Evolutionary conservation across 2,888 invertebrate genomes (phyloP), one percentile per base, ranked within the genome.

Genomic region (Euplagia quadripunctaria): DNA sequence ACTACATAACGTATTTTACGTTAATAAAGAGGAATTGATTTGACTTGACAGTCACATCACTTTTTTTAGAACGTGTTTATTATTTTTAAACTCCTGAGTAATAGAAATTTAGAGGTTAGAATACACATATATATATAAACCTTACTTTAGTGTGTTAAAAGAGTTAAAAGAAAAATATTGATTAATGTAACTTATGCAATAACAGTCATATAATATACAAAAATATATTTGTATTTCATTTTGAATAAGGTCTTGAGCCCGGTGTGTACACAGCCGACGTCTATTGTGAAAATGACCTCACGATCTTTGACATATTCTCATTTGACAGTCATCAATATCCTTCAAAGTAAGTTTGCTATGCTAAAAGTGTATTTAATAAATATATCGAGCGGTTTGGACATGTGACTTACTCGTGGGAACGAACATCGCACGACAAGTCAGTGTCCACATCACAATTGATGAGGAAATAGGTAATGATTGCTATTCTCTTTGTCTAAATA

Each of bases 291-390:
- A 87, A 87, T 83, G 86, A 87, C 87, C 87, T 86, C 90, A 91
- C 91, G 90, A 91, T 87, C 86, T 86, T 86, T 81, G 85, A 85
- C 86, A 88, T 86, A 87, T 89, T 85, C 81, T 75, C 74, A 72
- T 77, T 72, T 66, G 71, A 84, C 82, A 84, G 85, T 89, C 92
- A 93, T 93, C 89, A 91, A 91, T 92, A 90, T 79, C 85, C 89
- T 84, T 89, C 89, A 85, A 77, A 86, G 76, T 82, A 73, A 86
- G 84, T 92, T 90, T 89, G 91, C 90, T 90, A 84, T 84, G 84
- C 83, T 84, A 86, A 85, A 82, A 86, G 76, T 84, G 86, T 84
- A 82, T 87, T 85, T 91, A 91, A 92, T 90, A 89, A 87, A 85
- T 88, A 79, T 87, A 87, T 87, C 85, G 81, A 80, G 75, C 82